Base-by-base conservation (phyloP, 2,888 invertebrate species). In the Xestia ashworthii region DNA sequence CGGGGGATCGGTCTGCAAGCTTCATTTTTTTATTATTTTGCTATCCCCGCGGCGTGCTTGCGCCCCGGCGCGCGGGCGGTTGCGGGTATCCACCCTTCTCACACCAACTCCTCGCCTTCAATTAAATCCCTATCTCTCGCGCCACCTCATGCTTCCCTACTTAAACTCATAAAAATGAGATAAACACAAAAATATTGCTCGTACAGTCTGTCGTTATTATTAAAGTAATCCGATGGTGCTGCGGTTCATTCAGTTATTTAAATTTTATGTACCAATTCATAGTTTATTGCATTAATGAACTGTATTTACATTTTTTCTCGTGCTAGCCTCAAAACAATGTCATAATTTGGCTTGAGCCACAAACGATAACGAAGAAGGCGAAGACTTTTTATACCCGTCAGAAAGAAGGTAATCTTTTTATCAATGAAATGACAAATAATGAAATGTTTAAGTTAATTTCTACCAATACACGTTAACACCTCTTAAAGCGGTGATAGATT, bases 121-220 rank as follows among this genome's bases (percentile, higher is more conserved):
- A 96, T 96, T 96, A 96, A 96, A 96, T 95, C 94, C 93, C 95
- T 95, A 96, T 96, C 94, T 95, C 91, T 91, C 92, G 91, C 92
- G 90, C 94, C 95, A 94, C 94, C 94, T 95, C 94, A 93, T 93
- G 93, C 92, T 95, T 94, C 94, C 94, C 38, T 94, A 94, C 95
- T 95, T 95, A 93, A 95, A 95, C 93, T 94, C 94, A 93, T 95
- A 95, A 94, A 94, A 95, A 94, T 93, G 94, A 94, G 93, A 95
- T 95, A 94, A 94, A 95, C 94, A 95, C 93, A 94, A 93, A 94
- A 95, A 94, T 95, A 94, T 94, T 93, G 93, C 94, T 94, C 90
- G 93, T 93, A 93, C 92, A 93, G 92, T 92, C 92, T 90, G 91
- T 91, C 92, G 89, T 93, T 94, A 91, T 94, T 94, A 93, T 93